Evolutionary conservation across 2,888 invertebrate genomes (phyloP).

Genomic region (Temnothorax ravouxi): DNA sequence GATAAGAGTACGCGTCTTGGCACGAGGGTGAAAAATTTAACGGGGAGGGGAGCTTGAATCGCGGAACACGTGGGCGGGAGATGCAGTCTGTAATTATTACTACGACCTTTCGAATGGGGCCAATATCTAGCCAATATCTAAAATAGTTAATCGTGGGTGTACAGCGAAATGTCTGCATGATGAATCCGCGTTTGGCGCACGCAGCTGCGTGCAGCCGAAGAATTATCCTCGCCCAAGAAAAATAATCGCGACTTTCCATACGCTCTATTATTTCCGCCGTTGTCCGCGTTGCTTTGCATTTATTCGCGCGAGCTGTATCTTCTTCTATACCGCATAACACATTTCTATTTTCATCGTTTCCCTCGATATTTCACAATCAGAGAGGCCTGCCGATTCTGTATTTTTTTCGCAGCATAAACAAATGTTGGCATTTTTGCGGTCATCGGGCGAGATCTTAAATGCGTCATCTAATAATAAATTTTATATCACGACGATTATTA

Average conservation of each 20-base stretch:
- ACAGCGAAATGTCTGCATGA: constrained; percentile 26
- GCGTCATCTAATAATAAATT: not conserved
- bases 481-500: not conserved
- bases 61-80: constrained; percentile 45
- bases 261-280: constrained; percentile 12
- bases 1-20: not conserved
- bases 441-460: not conserved
- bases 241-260: constrained; percentile 37
- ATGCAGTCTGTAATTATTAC: constrained; percentile 67
- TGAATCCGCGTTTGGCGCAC: constrained; percentile 49
- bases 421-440: not conserved
- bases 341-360: constrained; percentile 10
- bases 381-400: not conserved
- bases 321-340: not conserved
- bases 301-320: not conserved
- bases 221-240: constrained; percentile 28
- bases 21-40: constrained; percentile 64
- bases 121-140: constrained; percentile 51
- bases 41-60: constrained; percentile 29
- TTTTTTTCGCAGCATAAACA: not conserved
- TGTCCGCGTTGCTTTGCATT: constrained; percentile 18
- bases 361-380: not conserved
- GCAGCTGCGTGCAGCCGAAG: constrained; percentile 16
- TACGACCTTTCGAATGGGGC: constrained; percentile 64
- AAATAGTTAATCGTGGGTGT: constrained; percentile 71